These are phyloP conservation scores for Atrichornis clamosus DNA, from an alignment of 2,113 vertebrate genomes.

Conservation along the genomic window DNA sequence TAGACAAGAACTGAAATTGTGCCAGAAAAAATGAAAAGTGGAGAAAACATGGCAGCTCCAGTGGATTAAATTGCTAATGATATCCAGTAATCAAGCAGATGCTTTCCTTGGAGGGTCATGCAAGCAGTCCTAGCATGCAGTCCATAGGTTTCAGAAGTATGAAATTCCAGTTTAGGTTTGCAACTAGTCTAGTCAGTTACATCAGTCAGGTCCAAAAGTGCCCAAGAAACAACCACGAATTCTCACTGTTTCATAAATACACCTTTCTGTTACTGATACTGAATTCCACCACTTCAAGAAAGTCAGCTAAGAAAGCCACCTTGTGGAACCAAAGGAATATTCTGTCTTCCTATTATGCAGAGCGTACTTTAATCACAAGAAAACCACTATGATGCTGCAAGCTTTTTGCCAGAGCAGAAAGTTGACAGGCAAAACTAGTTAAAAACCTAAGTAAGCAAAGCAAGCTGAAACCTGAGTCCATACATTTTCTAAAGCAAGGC, in stretches of 20 bases:
- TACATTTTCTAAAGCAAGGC: neutral
- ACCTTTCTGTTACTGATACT: neutral
- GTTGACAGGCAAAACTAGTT: neutral
- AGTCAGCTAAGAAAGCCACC: neutral
- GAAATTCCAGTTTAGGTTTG: neutral
- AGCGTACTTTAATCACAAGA: neutral
- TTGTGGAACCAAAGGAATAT: neutral
- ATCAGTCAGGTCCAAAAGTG: neutral
- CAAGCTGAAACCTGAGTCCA: neutral
- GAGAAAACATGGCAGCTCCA: neutral
- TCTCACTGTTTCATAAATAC: neutral
- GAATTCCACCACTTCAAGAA: neutral
- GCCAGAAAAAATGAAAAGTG: neutral
- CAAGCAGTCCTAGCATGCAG: neutral
- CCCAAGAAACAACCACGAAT: neutral
- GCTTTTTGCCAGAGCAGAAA: neutral
- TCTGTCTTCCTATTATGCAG: neutral
- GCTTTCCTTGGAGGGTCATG: neutral
- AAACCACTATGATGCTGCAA: neutral
- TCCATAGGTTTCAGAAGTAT: neutral
- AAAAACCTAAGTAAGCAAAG: neutral
- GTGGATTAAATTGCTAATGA: neutral
- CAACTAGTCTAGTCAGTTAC: neutral
- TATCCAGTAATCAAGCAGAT: neutral
- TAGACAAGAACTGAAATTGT: constrained; percentile 19